These are phyloP conservation scores for Todus mexicanus DNA, from an alignment of 2,797 vertebrate species.

Conservation along the genomic window DNA sequence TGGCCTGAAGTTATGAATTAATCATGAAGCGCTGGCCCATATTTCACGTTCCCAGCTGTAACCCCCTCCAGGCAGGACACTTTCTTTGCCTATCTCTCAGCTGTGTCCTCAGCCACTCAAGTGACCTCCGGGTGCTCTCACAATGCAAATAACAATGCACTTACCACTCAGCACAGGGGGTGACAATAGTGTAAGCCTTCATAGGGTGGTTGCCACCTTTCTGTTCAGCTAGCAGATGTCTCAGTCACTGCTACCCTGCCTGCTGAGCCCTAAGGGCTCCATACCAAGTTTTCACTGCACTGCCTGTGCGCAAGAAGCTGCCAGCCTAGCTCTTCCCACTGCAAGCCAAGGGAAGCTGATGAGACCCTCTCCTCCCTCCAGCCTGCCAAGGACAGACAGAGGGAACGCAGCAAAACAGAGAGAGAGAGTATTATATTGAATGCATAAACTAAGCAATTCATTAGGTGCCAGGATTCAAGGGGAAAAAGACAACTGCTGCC, in stretches of 20 bases:
- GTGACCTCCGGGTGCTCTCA: neutral
- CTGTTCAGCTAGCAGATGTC: neutral
- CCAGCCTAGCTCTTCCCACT: neutral
- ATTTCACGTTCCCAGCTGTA: neutral
- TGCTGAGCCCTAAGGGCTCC: neutral
- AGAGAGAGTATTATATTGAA: neutral
- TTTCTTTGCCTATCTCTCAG: neutral
- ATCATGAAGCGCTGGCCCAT: accelerated
- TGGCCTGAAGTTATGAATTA: neutral
- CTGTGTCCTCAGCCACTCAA: neutral
- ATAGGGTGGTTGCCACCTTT: neutral
- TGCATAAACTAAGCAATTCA: neutral
- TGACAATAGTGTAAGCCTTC: neutral
- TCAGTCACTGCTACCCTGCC: neutral
- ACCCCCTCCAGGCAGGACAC: neutral
- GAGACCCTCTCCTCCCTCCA: neutral
- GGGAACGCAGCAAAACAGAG: neutral
- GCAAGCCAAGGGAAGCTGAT: neutral
- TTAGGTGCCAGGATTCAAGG: neutral
- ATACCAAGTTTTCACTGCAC: neutral
- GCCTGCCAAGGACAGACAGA: neutral
- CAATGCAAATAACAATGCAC: neutral
- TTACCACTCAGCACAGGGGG: neutral
- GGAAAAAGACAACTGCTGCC: neutral
- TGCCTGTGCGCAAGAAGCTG: neutral